Percentiles rank a stretch among this genome's conserved stretches.
These are phyloP conservation scores for Barbus barbus DNA, from an alignment of 2,113 vertebrate species.

Conservation along the genomic window DNA sequence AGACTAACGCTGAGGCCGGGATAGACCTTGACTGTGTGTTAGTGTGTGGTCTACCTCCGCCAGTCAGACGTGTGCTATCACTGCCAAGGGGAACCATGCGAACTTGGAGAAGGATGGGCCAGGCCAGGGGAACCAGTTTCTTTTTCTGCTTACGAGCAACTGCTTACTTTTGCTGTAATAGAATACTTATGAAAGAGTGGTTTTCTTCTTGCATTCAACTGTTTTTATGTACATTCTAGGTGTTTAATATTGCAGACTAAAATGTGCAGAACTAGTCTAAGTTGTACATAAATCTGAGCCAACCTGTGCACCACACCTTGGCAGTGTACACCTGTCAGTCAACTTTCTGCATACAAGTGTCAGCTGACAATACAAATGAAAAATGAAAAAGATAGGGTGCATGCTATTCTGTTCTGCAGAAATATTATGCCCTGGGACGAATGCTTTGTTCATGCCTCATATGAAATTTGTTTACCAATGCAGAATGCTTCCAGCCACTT, in stretches of 20 bases:
- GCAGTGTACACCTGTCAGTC: not conserved
- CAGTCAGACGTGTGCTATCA: constrained; percentile 1
- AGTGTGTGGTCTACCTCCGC: constrained; percentile 37
- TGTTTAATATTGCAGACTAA: not conserved
- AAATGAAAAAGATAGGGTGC: not conserved
- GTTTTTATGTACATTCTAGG: no score
- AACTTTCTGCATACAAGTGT: not conserved
- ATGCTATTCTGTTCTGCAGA: not conserved
- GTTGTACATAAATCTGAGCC: not conserved
- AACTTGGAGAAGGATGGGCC: not conserved
- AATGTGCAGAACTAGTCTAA: no score
- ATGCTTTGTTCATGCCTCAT: not conserved
- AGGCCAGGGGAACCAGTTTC: not conserved
- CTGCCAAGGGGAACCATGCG: constrained; percentile 27
- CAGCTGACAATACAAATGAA: not conserved
- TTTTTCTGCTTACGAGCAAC: not conserved
- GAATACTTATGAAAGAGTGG: not conserved
- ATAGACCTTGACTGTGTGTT: constrained; percentile 19
- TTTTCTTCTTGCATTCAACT: not conserved
- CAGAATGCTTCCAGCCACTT: not conserved
- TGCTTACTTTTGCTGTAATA: not conserved
- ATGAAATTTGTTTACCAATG: not conserved
- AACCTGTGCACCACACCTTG: not conserved
- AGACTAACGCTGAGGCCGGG: constrained; percentile 7
- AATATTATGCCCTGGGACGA: not conserved